A percentile compares a stretch with the other conserved stretches of the same genome.
phyloP scores from a whole-genome alignment of 2,888 invertebrate species.

The Gari tellinella region DNA sequence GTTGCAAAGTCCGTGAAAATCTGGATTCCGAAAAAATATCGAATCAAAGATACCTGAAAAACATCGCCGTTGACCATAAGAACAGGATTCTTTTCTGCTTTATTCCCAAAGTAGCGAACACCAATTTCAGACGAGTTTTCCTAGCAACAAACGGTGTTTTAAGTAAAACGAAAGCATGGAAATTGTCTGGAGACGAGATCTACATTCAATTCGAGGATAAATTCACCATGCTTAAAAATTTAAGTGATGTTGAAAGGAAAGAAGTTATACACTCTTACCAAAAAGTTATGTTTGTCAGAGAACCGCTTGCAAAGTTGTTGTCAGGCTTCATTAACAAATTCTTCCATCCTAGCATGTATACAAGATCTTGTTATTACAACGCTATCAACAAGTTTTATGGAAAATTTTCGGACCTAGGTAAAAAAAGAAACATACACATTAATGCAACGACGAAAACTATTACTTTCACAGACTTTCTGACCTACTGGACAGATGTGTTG shows the following conservation, averaged over 20 bases:
- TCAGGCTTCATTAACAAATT: constrained; percentile 96
- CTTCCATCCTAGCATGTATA: too few relatives aligned
- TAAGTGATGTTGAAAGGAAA: constrained; percentile 86
- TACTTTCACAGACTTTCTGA: constrained; percentile 93
- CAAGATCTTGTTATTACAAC: too few relatives aligned
- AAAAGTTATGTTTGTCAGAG: constrained; percentile 93
- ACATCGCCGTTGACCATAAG: constrained; percentile 88
- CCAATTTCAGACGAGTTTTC: constrained; percentile 96
- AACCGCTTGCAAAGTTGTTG: constrained; percentile 95
- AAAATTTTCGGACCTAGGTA: constrained; percentile 20
- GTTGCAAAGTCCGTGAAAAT: too few relatives aligned
- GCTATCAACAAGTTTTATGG: too few relatives aligned
- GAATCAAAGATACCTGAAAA: too few relatives aligned
- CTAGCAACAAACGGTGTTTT: constrained; percentile 90
- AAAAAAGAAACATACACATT: not conserved
- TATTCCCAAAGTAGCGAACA: constrained; percentile 96
- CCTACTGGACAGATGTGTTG: constrained; percentile 88
- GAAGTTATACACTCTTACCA: constrained; percentile 91
- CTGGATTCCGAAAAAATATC: too few relatives aligned
- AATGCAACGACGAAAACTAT: constrained; percentile 89
- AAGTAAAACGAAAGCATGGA: constrained; percentile 57
- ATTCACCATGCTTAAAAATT: constrained; percentile 63
- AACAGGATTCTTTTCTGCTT: constrained; percentile 96
- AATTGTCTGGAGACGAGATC: constrained; percentile 65
- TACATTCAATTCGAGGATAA: constrained; percentile 64